Evolutionary conservation across 2,888 invertebrate species (phyloP), one percentile per base, ranked within the genome.

Genomic region (Altica lythri): DNA sequence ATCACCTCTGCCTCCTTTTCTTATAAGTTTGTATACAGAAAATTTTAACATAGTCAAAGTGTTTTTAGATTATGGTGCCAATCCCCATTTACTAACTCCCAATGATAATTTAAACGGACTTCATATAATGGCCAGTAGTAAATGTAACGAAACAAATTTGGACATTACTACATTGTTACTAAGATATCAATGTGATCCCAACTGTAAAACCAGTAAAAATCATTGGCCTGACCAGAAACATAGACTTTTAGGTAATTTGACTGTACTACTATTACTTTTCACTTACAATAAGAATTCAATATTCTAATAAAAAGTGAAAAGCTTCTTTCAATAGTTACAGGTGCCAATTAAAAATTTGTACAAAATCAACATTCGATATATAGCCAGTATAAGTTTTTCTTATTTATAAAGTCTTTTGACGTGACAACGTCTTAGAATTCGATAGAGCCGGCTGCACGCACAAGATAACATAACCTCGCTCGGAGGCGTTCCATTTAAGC

Each of bases 1-100:
- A 45, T 68, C 71, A 1, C 76, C 76, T 2, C 55, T 74, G 40
- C 72, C 73, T 1, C 60, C 71, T 0, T 45, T 77, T n/a, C 57
- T 73, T 2, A 46, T 76, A 38, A 56, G 72, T 3, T 40, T 75
- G 2, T 77, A 72, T 59, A 68, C 68, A 3, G 70, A 68, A 48
- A 67, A 71, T 47, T 25, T 54, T 2, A 55, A 55, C n/a, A 45
- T 76, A 5, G 61, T 74, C 0, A 50, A 55, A 38, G 34, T 57
- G 8, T 34, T 75, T n/a, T 55, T 73, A 10, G 56, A 66, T 19
- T 37, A 61, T 8, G 61, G 65, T 10, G 71, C 72, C 2, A 53
- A 75, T 53, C 62, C 68, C 2, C 64, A 71, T 40, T 55, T 66
- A 9, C 37, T 49, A 0, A 66, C 61, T 2, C 14, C 58, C 4